Evolutionary conservation across 2,797 vertebrate species (phyloP).

Genomic region (Syndactyla subalaris): DNA sequence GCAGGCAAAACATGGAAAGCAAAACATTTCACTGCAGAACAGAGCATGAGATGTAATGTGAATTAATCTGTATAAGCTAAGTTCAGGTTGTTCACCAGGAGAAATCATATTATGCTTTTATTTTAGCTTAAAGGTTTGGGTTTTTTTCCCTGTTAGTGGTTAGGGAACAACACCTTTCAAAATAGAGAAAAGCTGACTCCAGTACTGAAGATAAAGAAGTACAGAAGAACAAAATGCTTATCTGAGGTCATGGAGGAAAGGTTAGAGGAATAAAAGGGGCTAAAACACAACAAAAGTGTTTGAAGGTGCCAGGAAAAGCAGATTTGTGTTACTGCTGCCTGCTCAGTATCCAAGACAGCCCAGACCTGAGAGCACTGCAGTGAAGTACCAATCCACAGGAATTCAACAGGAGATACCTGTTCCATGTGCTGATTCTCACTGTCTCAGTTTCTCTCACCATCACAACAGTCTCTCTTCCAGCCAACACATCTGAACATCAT

Average conservation of each 20-base stretch:
- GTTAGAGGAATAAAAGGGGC: neutral
- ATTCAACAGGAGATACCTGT: neutral
- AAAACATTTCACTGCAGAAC: neutral
- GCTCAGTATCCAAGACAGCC: neutral
- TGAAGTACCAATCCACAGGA: neutral
- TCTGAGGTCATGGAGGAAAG: neutral
- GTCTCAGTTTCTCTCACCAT: neutral
- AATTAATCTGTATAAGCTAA: neutral
- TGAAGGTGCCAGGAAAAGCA: neutral
- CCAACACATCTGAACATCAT: neutral
- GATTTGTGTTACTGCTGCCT: neutral
- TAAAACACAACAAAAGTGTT: neutral
- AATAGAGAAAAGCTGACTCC: neutral
- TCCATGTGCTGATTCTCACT: neutral
- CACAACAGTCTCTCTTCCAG: neutral
- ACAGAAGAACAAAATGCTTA: neutral
- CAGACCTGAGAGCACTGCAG: neutral
- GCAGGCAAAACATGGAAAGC: neutral
- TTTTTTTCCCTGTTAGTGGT: neutral
- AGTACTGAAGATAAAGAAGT: neutral
- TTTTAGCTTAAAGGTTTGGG: neutral
- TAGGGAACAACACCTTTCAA: neutral
- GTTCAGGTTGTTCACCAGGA: neutral
- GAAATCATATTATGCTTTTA: neutral
- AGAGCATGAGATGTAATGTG: neutral